Base-by-base conservation (phyloP, 2,888 invertebrate genomes). In the Bembecia ichneumoniformis region DNA sequence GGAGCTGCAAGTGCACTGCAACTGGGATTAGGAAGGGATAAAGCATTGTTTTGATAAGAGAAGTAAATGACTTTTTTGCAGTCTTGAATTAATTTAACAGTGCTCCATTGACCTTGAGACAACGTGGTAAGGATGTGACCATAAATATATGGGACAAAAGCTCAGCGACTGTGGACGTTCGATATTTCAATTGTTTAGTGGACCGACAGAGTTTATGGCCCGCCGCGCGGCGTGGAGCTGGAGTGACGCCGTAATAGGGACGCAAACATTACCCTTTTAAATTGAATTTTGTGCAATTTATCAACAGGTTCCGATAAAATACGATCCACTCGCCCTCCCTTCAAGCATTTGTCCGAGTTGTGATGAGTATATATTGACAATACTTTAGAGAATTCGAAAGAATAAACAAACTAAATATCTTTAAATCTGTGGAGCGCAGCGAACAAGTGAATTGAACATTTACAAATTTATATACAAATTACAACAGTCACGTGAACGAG, bases 191-290 rank as follows among this genome's bases (percentile, higher is more conserved):
- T 78, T 82, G 80, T 68, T 74, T 78, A 78, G 62, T 77, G 75
- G 73, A 62, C 71, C 73, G 74, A 58, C 69, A 71, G 69, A 81
- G 77, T 82, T 82, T 82, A 82, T 82, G 71, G 76, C 71, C 66
- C 55, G 57, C 70, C 68, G 68, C 68, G 68, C 55, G 57, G 71
- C 68, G 68, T 68, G 68, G 74, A 77, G 77, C 79, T 68, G 68
- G 74, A 77, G 77, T 79, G 79, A 82, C 74, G 70, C 69, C 68
- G 78, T 81, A 80, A 82, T 82, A 80, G 78, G 80, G 77, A 73
- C 78, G 77, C 80, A 82, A 82, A 81, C 79, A 82, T 81, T 82
- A 77, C 79, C 82, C 80, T 81, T 83, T 82, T 82, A 82, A 82
- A 83, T 83, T 82, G 82, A 82, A 83, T 82, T 79, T 82, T 66